Evolutionary conservation across 2,888 invertebrate species (phyloP).

Genomic region (Lepidochrysops patricia): DNA sequence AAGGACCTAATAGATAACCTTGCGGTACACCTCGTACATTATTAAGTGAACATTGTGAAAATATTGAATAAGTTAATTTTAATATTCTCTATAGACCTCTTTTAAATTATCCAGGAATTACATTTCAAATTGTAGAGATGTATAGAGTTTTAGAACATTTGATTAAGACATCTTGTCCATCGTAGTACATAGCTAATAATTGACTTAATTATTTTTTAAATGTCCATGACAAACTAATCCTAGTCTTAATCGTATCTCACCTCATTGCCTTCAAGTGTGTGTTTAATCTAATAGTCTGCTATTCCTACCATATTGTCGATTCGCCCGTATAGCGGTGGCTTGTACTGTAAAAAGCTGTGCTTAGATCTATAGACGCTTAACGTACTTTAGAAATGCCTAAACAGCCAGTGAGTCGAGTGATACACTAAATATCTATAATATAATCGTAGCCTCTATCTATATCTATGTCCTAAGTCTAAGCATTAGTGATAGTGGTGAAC

Average conservation of each 20-base stretch:
- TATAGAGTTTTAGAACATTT: background rate
- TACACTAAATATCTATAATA: conserved; percentile 15
- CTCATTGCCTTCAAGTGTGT: conserved; percentile 43
- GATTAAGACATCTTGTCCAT: too few species aligned
- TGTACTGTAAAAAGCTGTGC: conserved; percentile 33
- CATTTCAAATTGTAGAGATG: background rate
- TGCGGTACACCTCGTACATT: background rate
- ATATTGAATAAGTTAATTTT: background rate
- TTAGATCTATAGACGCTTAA: conserved; percentile 18
- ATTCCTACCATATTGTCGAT: conserved; percentile 56
- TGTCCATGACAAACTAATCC: conserved; percentile 28
- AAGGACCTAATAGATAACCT: background rate
- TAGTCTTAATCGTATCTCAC: conserved; percentile 24
- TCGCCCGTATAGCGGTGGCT: conserved; percentile 37
- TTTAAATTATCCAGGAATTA: background rate
- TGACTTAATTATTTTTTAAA: background rate
- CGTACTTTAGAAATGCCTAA: conserved; percentile 12
- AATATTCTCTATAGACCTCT: background rate
- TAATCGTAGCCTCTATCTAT: conserved; percentile 17
- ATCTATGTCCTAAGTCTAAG: conserved; percentile 19
- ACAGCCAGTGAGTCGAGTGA: conserved; percentile 16
- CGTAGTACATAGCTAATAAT: background rate
- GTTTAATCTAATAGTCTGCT: conserved; percentile 27
- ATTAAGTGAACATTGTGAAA: background rate
- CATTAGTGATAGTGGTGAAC: conserved; percentile 21